These are phyloP conservation scores for Cylloceria caligata DNA, from an alignment of 2,888 invertebrate species.

Conservation along the genomic window DNA sequence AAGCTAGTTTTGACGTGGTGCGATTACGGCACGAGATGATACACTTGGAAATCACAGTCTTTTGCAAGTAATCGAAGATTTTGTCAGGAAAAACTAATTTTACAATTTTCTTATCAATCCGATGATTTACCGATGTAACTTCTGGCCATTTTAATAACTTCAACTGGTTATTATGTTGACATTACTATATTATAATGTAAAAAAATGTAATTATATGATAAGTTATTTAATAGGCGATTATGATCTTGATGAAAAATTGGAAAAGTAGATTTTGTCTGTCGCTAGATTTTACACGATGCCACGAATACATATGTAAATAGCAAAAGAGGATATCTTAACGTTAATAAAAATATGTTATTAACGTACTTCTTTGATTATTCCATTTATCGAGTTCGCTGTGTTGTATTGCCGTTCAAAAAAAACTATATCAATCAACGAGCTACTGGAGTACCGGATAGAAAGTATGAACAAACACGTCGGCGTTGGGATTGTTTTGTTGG, in stretches of 20 bases:
- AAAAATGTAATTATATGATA: neutral
- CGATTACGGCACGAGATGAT: slow-evolving; percentile 42
- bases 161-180: neutral
- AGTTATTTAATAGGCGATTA: neutral
- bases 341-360: slow-evolving; percentile 20
- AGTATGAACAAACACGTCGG: slow-evolving; percentile 76
- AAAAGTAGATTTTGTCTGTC: neutral
- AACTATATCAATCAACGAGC: neutral
- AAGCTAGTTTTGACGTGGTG: slow-evolving; percentile 68
- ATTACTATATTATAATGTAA: neutral
- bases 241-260: neutral
- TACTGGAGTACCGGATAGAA: slow-evolving; percentile 72
- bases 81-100: neutral
- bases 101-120: neutral
- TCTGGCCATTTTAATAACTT: neutral
- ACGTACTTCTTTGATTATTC: neutral
- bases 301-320: slow-evolving; percentile 35
- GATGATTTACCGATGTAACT: neutral
- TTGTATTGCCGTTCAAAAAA: neutral
- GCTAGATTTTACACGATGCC: neutral
- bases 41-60: neutral
- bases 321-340: neutral
- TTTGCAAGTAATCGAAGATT: neutral
- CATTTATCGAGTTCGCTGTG: neutral
- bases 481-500: slow-evolving; percentile 52